phyloP scores from a whole-genome alignment of 2,888 invertebrate genomes.

The Apoda limacodes region DNA sequence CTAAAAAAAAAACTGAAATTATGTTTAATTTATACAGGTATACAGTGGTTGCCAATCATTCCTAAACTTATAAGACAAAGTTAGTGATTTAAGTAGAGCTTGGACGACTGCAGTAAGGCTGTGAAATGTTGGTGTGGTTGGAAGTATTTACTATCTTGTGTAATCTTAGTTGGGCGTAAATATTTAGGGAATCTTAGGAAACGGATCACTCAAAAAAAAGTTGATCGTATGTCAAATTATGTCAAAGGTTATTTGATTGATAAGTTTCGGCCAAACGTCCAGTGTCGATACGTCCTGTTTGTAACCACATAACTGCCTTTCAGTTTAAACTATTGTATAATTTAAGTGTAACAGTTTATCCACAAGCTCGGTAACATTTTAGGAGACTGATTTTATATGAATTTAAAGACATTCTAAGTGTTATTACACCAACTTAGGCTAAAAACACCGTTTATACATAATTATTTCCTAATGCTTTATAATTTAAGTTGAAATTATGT shows the following conservation, averaged over 20 bases:
- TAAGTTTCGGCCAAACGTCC: constrained; percentile 43
- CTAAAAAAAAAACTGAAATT: not conserved
- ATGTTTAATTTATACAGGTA: too few relatives aligned
- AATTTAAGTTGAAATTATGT: constrained; percentile 29
- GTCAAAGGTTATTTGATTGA: too few relatives aligned
- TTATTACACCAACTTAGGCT: constrained; percentile 54
- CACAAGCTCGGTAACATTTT: constrained; percentile 58
- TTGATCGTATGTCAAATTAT: too few relatives aligned
- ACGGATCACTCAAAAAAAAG: too few relatives aligned
- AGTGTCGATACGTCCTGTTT: constrained; percentile 44
- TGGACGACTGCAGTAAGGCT: constrained; percentile 63
- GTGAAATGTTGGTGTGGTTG: constrained; percentile 55
- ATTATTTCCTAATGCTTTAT: constrained; percentile 31
- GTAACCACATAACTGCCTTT: constrained; percentile 38
- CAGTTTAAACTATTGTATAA: constrained; percentile 24
- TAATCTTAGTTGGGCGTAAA: too few relatives aligned
- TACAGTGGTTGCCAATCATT: constrained; percentile 14
- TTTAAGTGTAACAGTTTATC: too few relatives aligned
- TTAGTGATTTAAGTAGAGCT: constrained; percentile 55
- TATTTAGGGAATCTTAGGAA: too few relatives aligned
- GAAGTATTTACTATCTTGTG: too few relatives aligned
- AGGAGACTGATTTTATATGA: constrained; percentile 68
- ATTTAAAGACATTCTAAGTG: constrained; percentile 48
- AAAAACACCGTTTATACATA: constrained; percentile 36
- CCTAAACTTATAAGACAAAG: constrained; percentile 32